phyloP scores from a whole-genome alignment of 2,113 vertebrate genomes.

The Oryzias melastigma region DNA sequence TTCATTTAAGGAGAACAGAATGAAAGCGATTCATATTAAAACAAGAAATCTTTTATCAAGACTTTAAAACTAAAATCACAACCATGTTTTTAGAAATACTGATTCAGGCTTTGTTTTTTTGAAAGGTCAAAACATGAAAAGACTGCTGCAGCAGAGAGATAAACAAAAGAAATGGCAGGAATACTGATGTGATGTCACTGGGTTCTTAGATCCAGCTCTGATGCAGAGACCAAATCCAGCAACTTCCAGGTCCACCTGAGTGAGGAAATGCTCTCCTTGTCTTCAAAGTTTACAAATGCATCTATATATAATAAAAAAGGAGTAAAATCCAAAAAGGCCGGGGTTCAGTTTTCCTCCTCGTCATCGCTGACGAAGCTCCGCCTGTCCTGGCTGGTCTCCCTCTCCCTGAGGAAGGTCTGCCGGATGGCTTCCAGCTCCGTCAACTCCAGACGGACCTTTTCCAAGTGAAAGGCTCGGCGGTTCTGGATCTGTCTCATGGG shows the following conservation, averaged over 20 bases:
- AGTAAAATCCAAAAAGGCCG: neutral
- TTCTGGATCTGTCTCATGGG: conserved; percentile 94
- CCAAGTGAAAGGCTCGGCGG: conserved; percentile 89
- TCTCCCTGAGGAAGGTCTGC: conserved; percentile 90
- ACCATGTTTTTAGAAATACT: conserved; percentile 38
- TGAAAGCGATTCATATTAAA: neutral
- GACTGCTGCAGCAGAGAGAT: neutral
- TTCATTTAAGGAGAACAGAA: no score
- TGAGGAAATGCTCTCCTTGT: conserved; percentile 6
- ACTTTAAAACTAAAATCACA: conserved; percentile 20
- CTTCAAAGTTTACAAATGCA: conserved; percentile 1
- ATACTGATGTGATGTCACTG: conserved; percentile 51
- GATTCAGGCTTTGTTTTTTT: conserved; percentile 26
- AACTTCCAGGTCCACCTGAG: neutral
- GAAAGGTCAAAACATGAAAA: conserved; percentile 10
- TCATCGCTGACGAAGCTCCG: conserved; percentile 92
- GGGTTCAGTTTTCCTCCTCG: conserved; percentile 84
- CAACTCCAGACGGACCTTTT: conserved; percentile 93
- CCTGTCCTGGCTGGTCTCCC: conserved; percentile 84
- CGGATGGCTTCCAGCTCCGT: conserved; percentile 94
- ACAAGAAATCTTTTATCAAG: neutral
- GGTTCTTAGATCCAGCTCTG: conserved; percentile 21
- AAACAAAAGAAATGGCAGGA: conserved; percentile 37
- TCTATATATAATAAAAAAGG: neutral
- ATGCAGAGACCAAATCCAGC: conserved; percentile 22